These are phyloP conservation scores for Siphamia tubifer DNA, from an alignment of 2,113 vertebrate genomes.

Conservation along the genomic window DNA sequence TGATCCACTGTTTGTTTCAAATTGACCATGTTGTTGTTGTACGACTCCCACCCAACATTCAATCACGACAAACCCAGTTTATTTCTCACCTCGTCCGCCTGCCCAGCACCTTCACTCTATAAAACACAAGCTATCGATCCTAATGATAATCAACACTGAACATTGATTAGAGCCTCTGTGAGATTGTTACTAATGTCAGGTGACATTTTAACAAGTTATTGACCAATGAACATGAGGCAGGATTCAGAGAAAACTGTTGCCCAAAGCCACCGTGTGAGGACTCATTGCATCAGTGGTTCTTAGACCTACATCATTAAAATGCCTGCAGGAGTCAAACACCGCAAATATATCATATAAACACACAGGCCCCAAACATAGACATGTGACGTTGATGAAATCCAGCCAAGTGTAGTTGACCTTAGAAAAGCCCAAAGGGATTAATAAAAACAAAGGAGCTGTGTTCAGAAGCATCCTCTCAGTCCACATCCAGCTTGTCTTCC, in stretches of 20 bases:
- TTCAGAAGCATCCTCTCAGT: constrained; percentile 52
- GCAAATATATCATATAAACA: constrained; percentile 45
- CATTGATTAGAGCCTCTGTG: constrained; percentile 17
- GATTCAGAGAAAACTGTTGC: not conserved
- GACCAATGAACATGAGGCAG: constrained; percentile 1
- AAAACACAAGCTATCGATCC: constrained; percentile 15
- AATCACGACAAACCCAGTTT: constrained; percentile 18
- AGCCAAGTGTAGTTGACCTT: constrained; percentile 57
- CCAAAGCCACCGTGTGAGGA: constrained; percentile 19
- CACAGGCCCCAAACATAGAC: constrained; percentile 39
- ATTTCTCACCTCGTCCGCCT: constrained; percentile 15
- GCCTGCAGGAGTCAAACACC: constrained; percentile 36
- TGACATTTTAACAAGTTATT: constrained; percentile 13
- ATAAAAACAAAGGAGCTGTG: constrained; percentile 61
- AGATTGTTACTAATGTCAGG: constrained; percentile 18
- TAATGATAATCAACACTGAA: constrained; percentile 9
- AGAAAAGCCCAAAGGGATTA: constrained; percentile 62
- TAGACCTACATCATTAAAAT: constrained; percentile 27
- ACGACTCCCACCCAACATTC: constrained; percentile 36
- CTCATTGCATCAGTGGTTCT: constrained; percentile 33
- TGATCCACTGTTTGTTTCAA: constrained; percentile 63
- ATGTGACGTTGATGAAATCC: constrained; percentile 59
- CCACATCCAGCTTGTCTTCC: constrained; percentile 38
- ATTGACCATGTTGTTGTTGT: constrained; percentile 52
- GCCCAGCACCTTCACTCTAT: not conserved